Percentiles rank a stretch among this genome's conserved stretches.
Conservation (phyloP, 2,888 invertebrate genomes). For the Leptopilina drosophilae region DNA sequence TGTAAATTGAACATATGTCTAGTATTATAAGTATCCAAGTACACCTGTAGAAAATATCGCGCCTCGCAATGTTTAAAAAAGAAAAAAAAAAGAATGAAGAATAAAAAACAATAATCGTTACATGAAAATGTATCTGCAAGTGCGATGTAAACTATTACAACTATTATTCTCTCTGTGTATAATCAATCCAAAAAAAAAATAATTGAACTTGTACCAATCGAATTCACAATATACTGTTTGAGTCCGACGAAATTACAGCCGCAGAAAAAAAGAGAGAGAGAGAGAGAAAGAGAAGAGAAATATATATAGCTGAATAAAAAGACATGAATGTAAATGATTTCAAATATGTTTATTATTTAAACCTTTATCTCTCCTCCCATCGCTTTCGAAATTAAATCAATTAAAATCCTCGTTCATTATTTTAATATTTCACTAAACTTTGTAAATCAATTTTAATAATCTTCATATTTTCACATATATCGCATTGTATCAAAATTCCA, state of each 20-base stretch:
- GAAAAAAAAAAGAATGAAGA: too few species aligned
- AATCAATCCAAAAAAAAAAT: constrained; percentile 41
- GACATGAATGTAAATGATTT: constrained; percentile 59
- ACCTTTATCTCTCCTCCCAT: background rate
- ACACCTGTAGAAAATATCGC: constrained; percentile 46
- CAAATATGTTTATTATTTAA: background rate
- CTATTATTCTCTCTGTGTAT: constrained; percentile 37
- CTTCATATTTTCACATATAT: too few species aligned
- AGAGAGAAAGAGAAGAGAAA: constrained; percentile 14
- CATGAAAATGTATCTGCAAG: constrained; percentile 32
- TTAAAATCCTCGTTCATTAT: background rate
- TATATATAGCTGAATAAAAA: constrained; percentile 59
- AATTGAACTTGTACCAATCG: constrained; percentile 57
- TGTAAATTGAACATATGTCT: constrained; percentile 34
- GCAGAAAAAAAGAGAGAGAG: constrained; percentile 15
- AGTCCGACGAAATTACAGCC: constrained; percentile 36
- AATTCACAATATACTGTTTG: constrained; percentile 4
- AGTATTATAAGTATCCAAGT: constrained; percentile 17
- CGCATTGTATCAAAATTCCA: too few species aligned
- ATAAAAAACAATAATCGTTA: constrained; percentile 64
- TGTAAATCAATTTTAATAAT: background rate
- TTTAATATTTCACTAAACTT: too few species aligned
- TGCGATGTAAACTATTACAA: constrained; percentile 36
- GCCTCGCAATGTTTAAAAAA: constrained; percentile 63
- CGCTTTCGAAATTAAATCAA: background rate